Conservation (phyloP, 2,888 invertebrate genomes). For the Volucella zonaria region DNA sequence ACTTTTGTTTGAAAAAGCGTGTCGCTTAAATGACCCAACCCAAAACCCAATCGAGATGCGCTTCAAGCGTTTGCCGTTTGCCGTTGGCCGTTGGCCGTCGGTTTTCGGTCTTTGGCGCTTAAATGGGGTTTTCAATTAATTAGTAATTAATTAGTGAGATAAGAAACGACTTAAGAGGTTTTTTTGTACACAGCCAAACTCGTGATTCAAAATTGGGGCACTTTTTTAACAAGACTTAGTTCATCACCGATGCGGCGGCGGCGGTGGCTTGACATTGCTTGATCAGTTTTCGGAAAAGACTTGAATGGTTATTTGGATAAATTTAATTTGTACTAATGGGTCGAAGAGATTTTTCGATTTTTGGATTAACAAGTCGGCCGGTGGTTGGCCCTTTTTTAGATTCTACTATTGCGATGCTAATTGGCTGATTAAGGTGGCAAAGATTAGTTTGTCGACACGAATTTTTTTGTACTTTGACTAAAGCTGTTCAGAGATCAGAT, state of each 20-base stretch:
- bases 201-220: conserved; percentile 30
- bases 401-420: too few species aligned
- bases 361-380: too few species aligned
- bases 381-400: too few species aligned
- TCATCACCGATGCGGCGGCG: conserved; percentile 13
- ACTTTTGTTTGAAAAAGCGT: conserved; percentile 34
- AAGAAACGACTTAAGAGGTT: conserved; percentile 55
- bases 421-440: too few species aligned
- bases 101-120: conserved; percentile 44
- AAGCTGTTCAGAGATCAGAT: too few species aligned
- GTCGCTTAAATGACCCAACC: conserved; percentile 62
- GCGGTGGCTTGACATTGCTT: conserved; percentile 16
- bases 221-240: conserved; percentile 33
- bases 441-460: too few species aligned
- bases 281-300: conserved; percentile 15
- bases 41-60: too few species aligned
- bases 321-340: conserved; percentile 4
- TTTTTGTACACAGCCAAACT: conserved; percentile 28
- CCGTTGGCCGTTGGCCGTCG: too few species aligned
- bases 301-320: conserved; percentile 11
- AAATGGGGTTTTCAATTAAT: conserved; percentile 69
- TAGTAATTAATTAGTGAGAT: conserved; percentile 68
- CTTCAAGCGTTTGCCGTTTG: too few species aligned
- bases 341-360: too few species aligned
- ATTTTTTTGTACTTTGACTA: too few species aligned